Base-by-base conservation (phyloP, 2,797 vertebrate species). In the Gadopsis marmoratus region DNA sequence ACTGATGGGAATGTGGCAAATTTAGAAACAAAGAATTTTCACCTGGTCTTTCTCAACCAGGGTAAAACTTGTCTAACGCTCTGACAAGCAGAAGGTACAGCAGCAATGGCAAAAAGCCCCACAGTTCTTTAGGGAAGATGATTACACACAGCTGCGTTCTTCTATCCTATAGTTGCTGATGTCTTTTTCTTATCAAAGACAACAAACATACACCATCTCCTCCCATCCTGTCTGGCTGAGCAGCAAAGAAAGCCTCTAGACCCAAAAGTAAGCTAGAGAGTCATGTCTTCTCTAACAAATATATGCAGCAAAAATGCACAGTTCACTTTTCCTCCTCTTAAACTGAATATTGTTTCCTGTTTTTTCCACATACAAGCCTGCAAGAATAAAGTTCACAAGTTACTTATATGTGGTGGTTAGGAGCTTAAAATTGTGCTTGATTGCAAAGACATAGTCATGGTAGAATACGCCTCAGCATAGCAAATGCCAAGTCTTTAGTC, bases 1-100 rank as follows among this genome's bases (percentile, higher is more conserved):
- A 68, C 85, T 87, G 78, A 89, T 78, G 87, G 91, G 88, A 93
- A 93, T 90, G 81, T 70, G 53, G 74, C 80, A 86, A 79, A 93
- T 91, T 91, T 85, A 88, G 86, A 90, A 85, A 83, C 76, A 84
- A 81, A 86, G 71, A 54, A 58, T 74, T 84, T 70, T 65, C 47
- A 75, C 80, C 58, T 43, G 0, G n/a, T 70, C 21, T 43, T 4
- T 78, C 79, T 79, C 68, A 77, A 65, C 67, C 50, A 69, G 13
- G 23, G 50, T 62, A 74, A 71, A 85, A 76, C 72, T 39, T 74
- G 53, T 67, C 16, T 50, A 65, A 53, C 3, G 10, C 35, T 51
- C 19, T 7, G 11, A 77, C 50, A 21, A 71, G 83, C 31, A 74
- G 12, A 66, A 68, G 74, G 62, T 51, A 56, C 53, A 56, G 62